Evolutionary conservation across 2,888 invertebrate genomes (phyloP).

Genomic region (Marasmarcha lunaedactyla): DNA sequence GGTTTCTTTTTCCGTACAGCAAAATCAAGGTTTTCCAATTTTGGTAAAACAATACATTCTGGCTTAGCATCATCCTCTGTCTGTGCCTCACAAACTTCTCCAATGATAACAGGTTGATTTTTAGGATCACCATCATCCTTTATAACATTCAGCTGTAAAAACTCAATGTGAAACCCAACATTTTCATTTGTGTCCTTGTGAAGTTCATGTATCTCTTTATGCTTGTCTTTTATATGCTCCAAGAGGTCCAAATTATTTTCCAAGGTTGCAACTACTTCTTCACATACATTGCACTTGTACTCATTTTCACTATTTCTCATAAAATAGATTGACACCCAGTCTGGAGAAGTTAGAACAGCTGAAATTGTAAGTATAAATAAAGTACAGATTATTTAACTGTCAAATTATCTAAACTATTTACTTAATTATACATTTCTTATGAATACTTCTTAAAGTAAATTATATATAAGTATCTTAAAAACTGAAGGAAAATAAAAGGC

Average conservation of each 20-base stretch:
- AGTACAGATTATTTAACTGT: not conserved
- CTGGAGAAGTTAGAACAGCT: slow-evolving; percentile 16
- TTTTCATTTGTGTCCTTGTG: slow-evolving; percentile 44
- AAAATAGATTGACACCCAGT: slow-evolving; percentile 51
- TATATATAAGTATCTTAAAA: too few species aligned
- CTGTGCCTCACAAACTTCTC: slow-evolving; percentile 35
- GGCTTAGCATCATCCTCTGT: slow-evolving; percentile 9
- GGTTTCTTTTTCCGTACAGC: too few species aligned
- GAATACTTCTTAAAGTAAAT: too few species aligned
- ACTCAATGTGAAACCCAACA: slow-evolving; percentile 53
- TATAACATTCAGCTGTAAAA: slow-evolving; percentile 41
- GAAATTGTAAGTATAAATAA: not conserved
- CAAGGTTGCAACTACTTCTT: slow-evolving; percentile 23
- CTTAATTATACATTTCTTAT: too few species aligned
- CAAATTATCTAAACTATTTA: too few species aligned
- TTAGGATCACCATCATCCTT: slow-evolving; percentile 35
- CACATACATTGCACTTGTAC: slow-evolving; percentile 47
- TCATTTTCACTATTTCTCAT: slow-evolving; percentile 22
- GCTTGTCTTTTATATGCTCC: slow-evolving; percentile 33
- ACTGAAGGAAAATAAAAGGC: too few species aligned
- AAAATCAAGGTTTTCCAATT: too few species aligned
- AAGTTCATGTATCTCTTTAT: slow-evolving; percentile 44
- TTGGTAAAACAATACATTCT: too few species aligned
- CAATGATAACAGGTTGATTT: slow-evolving; percentile 33
- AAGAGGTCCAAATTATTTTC: slow-evolving; percentile 31